phyloP scores from a whole-genome alignment of 2,113 vertebrate genomes.

The Cettia cetti region DNA sequence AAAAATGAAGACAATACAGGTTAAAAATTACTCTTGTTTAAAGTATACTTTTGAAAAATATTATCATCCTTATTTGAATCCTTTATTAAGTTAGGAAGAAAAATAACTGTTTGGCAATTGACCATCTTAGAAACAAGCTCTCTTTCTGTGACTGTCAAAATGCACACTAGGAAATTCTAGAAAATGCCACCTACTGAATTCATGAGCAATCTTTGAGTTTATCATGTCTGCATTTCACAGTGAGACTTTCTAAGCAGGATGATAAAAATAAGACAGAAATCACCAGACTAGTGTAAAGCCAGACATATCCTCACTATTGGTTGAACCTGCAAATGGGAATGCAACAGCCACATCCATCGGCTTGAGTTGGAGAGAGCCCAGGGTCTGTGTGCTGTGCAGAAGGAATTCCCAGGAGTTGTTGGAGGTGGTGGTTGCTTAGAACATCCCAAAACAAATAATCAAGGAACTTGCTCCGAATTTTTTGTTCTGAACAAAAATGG shows the following conservation, averaged over 20 bases:
- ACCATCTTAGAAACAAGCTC: not conserved
- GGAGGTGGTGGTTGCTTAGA: not conserved
- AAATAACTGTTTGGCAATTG: not conserved
- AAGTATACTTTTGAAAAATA: not conserved
- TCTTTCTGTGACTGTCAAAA: not conserved
- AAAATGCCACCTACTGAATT: conserved; percentile 10
- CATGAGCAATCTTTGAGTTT: not conserved
- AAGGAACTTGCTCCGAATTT: not conserved
- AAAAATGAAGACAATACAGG: not conserved
- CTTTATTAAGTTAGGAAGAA: not conserved
- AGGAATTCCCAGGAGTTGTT: not conserved
- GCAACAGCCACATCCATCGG: rapidly evolving
- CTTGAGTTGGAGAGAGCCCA: not conserved
- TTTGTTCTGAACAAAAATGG: not conserved
- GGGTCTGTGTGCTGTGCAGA: not conserved
- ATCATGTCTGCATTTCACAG: not conserved
- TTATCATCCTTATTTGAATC: not conserved
- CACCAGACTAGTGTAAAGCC: not conserved
- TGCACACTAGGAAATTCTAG: not conserved
- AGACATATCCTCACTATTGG: not conserved
- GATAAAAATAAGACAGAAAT: not conserved
- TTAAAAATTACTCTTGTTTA: not conserved
- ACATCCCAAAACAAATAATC: not conserved
- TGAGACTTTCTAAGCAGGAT: not conserved
- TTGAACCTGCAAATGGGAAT: not conserved